Percentiles rank a stretch among this genome's conserved stretches.
Evolutionary conservation across 2,797 vertebrate species (phyloP).

Genomic region (Hydrocynus forskahlii): DNA sequence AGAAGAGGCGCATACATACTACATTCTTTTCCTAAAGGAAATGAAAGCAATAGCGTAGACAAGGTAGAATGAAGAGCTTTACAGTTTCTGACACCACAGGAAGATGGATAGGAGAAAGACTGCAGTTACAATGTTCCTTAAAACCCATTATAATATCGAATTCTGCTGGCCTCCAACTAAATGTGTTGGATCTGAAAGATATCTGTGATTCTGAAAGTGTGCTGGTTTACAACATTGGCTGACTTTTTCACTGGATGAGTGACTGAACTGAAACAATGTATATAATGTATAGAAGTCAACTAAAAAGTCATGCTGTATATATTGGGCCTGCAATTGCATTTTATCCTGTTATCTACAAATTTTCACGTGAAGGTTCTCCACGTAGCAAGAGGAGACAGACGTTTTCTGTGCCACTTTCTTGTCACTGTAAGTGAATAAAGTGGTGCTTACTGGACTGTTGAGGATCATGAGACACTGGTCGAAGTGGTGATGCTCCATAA

Average conservation of each 20-base stretch:
- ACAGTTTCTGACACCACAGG: not conserved
- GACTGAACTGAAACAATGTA: not conserved
- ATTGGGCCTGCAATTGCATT: not conserved
- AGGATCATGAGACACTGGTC: slow-evolving; percentile 99
- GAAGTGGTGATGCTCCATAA: slow-evolving; percentile 98
- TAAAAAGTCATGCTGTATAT: not conserved
- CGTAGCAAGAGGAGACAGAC: not conserved
- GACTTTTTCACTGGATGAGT: not conserved
- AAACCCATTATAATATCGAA: not conserved
- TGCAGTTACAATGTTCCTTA: not conserved
- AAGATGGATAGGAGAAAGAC: not conserved
- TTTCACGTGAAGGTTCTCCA: not conserved
- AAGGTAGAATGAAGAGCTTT: not conserved
- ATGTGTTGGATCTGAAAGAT: slow-evolving; percentile 1
- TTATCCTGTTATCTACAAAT: not conserved
- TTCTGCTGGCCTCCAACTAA: not conserved
- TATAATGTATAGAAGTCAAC: not conserved
- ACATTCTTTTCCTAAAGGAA: not conserved
- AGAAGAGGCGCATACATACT: not conserved
- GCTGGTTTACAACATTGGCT: not conserved
- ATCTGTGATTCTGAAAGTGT: not conserved
- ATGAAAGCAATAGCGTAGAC: too few relatives aligned
- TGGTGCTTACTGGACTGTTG: slow-evolving; percentile 88
- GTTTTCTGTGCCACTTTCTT: not conserved
- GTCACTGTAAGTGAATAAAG: not conserved